These are phyloP conservation scores for Mallotus villosus DNA, from an alignment of 2,797 vertebrate species.

Conservation along the genomic window DNA sequence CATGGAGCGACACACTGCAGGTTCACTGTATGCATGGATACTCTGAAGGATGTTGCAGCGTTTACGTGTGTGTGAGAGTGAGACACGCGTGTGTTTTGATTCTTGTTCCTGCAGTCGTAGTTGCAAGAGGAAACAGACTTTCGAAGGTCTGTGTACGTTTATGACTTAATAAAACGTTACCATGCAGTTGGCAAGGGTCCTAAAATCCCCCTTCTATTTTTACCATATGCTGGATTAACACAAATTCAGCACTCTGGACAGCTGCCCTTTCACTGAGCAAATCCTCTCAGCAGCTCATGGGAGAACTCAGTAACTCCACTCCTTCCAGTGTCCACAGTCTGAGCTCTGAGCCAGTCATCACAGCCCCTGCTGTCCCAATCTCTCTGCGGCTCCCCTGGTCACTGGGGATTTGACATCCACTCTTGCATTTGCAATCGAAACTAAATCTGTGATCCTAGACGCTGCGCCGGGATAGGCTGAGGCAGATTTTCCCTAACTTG, in stretches of 20 bases:
- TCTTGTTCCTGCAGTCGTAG: not conserved
- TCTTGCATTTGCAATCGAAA: not conserved
- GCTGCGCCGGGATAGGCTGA: no score
- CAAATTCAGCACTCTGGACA: slow-evolving; percentile 78
- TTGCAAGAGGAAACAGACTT: not conserved
- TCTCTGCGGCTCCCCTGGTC: not conserved
- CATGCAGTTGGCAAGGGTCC: slow-evolving; percentile 60
- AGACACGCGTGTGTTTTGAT: no score
- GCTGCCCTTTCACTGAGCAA: slow-evolving; percentile 73
- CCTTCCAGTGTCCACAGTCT: slow-evolving; percentile 39
- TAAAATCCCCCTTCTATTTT: slow-evolving; percentile 68
- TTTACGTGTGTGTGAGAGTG: no score
- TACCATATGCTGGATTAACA: slow-evolving; percentile 73
- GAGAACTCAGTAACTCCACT: slow-evolving; percentile 65
- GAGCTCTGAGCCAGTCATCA: not conserved
- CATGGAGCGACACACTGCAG: no score
- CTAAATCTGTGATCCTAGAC: no score
- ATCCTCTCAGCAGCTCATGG: slow-evolving; percentile 75
- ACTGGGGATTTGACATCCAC: not conserved
- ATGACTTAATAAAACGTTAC: slow-evolving; percentile 45
- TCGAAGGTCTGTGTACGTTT: slow-evolving; percentile 22
- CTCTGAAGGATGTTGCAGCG: no score
- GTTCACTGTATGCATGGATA: not conserved
- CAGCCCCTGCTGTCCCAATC: no score
- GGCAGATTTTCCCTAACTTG: no score